Evolutionary conservation across 2,797 vertebrate genomes (phyloP), one percentile per base, ranked within the genome.

Genomic region (Lycodopsis pacificus): DNA sequence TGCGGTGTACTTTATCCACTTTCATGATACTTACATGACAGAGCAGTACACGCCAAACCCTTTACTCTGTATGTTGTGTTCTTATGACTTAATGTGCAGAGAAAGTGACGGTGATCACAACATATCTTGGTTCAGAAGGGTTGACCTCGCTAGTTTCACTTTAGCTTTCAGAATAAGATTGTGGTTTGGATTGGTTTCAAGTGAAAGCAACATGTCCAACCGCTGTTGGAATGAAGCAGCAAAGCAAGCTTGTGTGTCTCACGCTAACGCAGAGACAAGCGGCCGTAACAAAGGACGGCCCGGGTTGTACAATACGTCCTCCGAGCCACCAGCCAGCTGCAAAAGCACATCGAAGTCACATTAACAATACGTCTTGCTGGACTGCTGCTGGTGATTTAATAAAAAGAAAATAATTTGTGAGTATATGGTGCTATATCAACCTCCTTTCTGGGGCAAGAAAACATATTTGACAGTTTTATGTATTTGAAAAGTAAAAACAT

Each of bases 171-270:
- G 58, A 36, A 22, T 25, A 15, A 38, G 36, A 22, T 15, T 7
- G 14, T 42, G 38, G 61, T 22, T 63, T 9, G 61, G 22, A 42
- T 19, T 63, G 0, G 27, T 63, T 44, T 64, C 7, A 25, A 54
- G 25, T 5, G 22, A 17, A 76, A 57, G 53, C 10, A 36, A 15
- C 66, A 25, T 49, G 32, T 34, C 66, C 57, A 76, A 63, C 53
- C 14, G 19, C 30, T 42, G 2, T 4, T 44, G 19, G 73, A 79
- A 66, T 53, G 59, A 17, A 40, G 66, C 5, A 63, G 57, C 8
- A 48, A 69, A 5, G 34, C 9, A 3, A 15, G 53, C 17, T 10
- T 44, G 20, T 71, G 7, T 5, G n/a, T 12, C 30, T 66, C 20
- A 22, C 20, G 2, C 1, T 8, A 44, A 27, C 7, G 9, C 7